phyloP scores from a whole-genome alignment of 2,888 invertebrate genomes.

The Orthonevra nobilis region DNA sequence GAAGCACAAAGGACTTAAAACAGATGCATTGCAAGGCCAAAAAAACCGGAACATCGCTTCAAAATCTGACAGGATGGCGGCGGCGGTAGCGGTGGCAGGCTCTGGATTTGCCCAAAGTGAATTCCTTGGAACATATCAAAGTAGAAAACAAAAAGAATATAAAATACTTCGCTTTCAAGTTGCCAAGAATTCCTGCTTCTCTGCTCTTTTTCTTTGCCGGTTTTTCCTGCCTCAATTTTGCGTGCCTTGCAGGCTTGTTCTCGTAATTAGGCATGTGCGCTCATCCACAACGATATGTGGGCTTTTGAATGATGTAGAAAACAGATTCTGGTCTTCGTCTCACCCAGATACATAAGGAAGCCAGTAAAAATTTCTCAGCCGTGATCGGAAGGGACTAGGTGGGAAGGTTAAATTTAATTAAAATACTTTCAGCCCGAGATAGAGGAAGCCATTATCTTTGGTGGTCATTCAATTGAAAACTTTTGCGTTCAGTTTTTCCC shows the following conservation, averaged over 20 bases:
- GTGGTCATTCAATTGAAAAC: constrained; percentile 70
- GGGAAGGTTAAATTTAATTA: constrained; percentile 64
- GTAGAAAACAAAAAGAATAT: background rate
- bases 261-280: constrained; percentile 57
- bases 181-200: constrained; percentile 43
- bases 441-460: constrained; percentile 57
- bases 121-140: background rate
- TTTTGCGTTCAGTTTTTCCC: constrained; percentile 49
- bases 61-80: constrained; percentile 10
- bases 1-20: constrained; percentile 33
- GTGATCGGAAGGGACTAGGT: background rate
- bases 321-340: background rate
- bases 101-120: constrained; percentile 7
- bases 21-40: constrained; percentile 23
- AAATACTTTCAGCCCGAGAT: constrained; percentile 58
- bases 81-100: background rate
- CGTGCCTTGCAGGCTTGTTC: background rate
- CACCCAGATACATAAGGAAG: constrained; percentile 20
- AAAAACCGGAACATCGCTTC: constrained; percentile 20
- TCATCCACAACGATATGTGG: constrained; percentile 46
- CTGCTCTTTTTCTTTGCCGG: constrained; percentile 12
- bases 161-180: constrained; percentile 20
- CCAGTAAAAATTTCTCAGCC: background rate
- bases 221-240: background rate
- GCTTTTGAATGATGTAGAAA: constrained; percentile 25